Evolutionary conservation across 2,888 invertebrate genomes (phyloP), one percentile per base, ranked within the genome.

Genomic region (Dioctria rufipes): DNA sequence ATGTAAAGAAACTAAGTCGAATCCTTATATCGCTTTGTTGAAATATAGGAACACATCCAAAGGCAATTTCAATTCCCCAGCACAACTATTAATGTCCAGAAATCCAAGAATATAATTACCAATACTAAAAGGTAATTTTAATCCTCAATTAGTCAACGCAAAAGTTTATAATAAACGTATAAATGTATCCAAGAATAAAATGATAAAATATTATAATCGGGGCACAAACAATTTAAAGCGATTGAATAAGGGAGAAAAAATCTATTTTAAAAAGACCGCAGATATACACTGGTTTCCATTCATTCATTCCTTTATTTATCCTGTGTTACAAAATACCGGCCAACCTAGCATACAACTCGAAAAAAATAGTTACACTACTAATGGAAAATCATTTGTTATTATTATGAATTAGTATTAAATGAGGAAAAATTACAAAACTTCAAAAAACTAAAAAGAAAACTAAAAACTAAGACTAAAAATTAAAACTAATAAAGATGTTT

Each of bases 31-130:
- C n/a, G 82, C 80, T 9, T 60, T 83, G 4, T 78, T 83, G 3
- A 82, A 83, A 13, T 83, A 81, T 51, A 63, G 83, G 61, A 83
- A 80, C 54, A 83, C 84, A 37, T 71, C 81, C 9, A 80, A 80
- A 46, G n/a, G 37, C 4, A 61, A 46, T 42, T 2, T 2, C 1
- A 5, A 69, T 5, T n/a, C 49, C 13, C 69, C 69, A 25, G 8
- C 69, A 49, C 5, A 69, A 69, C n/a, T 49, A 9, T 66, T 80
- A 58, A 61, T 73, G 60, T 61, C 63, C 4, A n/a, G 73, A 58
- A 80, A 71, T 11, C 46, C 75, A 9, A 42, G 80, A 43, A 65
- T 49, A 3, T 73, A 73, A 54, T 40, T 71, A 13, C 73, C 60
- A 37, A 51, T 40, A 11, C 39, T 69, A 42, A 54, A 40, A 43